These are phyloP conservation scores for Masnerella sp. DNA, from an alignment of 2,888 invertebrate genomes.

Conservation along the genomic window DNA sequence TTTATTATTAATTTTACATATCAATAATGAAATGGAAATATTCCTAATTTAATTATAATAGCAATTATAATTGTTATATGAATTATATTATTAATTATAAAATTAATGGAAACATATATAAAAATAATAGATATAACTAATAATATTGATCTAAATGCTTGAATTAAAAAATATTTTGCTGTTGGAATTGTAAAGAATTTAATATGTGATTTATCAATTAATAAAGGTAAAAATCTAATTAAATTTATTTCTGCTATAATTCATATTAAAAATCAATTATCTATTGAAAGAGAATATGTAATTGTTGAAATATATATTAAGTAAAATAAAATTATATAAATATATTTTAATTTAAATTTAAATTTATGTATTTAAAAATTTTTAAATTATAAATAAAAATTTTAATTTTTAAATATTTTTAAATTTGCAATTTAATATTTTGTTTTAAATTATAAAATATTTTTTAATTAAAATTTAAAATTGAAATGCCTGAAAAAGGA, in stretches of 20 bases:
- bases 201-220: slow-evolving; percentile 79
- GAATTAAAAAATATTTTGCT: slow-evolving; percentile 78
- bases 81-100: slow-evolving; percentile 75
- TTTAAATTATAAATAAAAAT: slow-evolving; percentile 39
- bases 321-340: too few species aligned
- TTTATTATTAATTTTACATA: slow-evolving; percentile 75
- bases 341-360: too few species aligned
- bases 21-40: slow-evolving; percentile 85
- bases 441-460: slow-evolving; percentile 30
- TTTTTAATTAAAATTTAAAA: slow-evolving; percentile 14
- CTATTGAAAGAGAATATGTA: background rate
- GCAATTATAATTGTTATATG: slow-evolving; percentile 66
- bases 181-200: slow-evolving; percentile 74
- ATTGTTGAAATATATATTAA: too few species aligned
- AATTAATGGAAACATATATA: background rate
- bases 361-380: too few species aligned
- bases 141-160: slow-evolving; percentile 82
- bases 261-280: slow-evolving; percentile 67
- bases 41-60: slow-evolving; percentile 83
- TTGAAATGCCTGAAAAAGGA: slow-evolving; percentile 55
- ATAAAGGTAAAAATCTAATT: slow-evolving; percentile 80
- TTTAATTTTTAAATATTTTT: slow-evolving; percentile 29
- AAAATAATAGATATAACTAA: slow-evolving; percentile 65
- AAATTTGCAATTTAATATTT: slow-evolving; percentile 23
- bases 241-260: slow-evolving; percentile 67